A percentile compares a stretch with the other conserved stretches of the same genome.
Evolutionary conservation across 1,140 invertebrate genomes (phyloP).

Genomic region (Leptinotarsa lineolata): DNA sequence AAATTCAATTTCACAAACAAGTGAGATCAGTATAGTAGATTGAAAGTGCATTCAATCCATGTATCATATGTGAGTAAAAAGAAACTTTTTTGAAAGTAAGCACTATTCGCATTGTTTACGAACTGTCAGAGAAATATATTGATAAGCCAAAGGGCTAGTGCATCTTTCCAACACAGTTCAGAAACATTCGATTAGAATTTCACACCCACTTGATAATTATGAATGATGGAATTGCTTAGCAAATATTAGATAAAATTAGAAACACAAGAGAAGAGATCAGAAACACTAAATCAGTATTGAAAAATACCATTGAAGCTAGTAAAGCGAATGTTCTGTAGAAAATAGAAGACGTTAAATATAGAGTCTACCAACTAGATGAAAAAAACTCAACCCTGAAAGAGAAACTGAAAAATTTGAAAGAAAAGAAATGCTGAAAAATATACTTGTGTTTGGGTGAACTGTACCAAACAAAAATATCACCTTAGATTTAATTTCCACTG

Average conservation of each 20-base stretch:
- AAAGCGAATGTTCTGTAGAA: slow-evolving; percentile 3
- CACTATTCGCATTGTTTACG: too few relatives aligned
- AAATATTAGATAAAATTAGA: background rate
- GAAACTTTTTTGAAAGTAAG: too few relatives aligned
- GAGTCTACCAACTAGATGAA: background rate
- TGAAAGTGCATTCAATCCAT: too few relatives aligned
- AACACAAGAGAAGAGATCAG: background rate
- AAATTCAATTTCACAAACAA: too few relatives aligned
- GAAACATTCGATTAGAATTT: too few relatives aligned
- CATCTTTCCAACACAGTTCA: too few relatives aligned
- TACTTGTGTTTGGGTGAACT: background rate
- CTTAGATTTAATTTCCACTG: background rate
- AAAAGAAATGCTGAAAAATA: background rate
- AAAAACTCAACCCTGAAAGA: background rate
- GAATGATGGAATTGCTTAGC: background rate
- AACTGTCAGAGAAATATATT: too few relatives aligned
- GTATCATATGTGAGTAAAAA: too few relatives aligned
- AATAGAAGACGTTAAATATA: background rate
- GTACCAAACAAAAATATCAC: background rate
- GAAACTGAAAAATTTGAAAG: background rate
- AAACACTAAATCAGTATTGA: background rate
- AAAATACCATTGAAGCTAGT: background rate
- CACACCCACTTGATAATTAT: background rate
- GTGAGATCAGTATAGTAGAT: too few relatives aligned
- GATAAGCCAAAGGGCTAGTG: too few relatives aligned